These are phyloP conservation scores for Epizoanthus illoricatus DNA, from an alignment of 92 coral and sea anemone genomes.

Conservation along the genomic window DNA sequence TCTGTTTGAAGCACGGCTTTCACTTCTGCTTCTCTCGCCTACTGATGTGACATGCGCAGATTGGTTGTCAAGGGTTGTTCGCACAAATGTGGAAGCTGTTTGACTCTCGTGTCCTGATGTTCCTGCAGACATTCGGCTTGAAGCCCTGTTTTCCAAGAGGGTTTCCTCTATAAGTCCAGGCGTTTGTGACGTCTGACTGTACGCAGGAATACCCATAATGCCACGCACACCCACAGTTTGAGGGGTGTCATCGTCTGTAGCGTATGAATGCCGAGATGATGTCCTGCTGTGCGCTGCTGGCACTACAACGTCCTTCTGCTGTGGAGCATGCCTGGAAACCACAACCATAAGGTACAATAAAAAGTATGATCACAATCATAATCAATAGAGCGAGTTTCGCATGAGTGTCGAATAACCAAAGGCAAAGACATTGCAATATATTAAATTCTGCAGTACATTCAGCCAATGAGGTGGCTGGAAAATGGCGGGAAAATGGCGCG, in stretches of 20 bases:
- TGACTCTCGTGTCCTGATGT: background rate
- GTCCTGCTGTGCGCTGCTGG: background rate
- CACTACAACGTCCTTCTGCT: background rate
- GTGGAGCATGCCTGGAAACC: background rate
- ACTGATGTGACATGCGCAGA: background rate
- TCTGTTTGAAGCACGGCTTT: conserved; percentile 12
- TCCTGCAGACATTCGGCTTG: conserved; percentile 23
- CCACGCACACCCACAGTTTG: conserved; percentile 1
- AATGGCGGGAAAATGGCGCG: too few species aligned
- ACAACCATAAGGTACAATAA: background rate
- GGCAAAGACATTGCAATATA: too few species aligned
- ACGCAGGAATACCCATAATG: background rate
- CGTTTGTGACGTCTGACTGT: background rate
- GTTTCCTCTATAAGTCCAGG: conserved; percentile 34
- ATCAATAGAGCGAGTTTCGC: too few species aligned
- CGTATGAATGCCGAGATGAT: conserved; percentile 5
- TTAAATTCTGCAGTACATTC: too few species aligned
- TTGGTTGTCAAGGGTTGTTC: background rate
- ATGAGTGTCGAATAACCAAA: too few species aligned
- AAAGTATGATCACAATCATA: background rate
- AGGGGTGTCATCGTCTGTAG: background rate
- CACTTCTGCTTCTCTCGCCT: background rate
- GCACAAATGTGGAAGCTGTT: background rate
- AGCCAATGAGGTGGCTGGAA: too few species aligned
- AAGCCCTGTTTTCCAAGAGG: conserved; percentile 16